These are phyloP conservation scores for Sycobia sp. DNA, from an alignment of 1,140 invertebrate species.

Conservation along the genomic window DNA sequence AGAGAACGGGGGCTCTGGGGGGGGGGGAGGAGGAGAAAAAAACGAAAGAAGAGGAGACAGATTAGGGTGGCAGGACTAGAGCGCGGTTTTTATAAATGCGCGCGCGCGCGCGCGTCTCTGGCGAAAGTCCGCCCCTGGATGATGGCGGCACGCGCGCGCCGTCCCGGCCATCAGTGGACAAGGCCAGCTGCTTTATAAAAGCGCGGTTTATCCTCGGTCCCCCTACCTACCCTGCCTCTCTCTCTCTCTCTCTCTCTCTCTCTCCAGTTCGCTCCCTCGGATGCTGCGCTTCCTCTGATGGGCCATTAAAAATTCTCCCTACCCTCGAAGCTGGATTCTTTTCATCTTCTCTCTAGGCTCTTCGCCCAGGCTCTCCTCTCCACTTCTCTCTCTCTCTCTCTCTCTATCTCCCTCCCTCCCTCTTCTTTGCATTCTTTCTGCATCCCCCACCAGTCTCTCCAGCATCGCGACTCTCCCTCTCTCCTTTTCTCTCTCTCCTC, in stretches of 20 bases:
- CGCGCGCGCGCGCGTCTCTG: too few species aligned
- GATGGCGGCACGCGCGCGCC: too few species aligned
- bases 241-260: not conserved
- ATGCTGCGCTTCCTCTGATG: not conserved
- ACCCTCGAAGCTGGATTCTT: slow-evolving; percentile 14
- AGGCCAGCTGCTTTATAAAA: slow-evolving; percentile 25
- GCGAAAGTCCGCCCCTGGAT: too few species aligned
- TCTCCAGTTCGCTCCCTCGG: not conserved
- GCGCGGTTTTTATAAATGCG: too few species aligned
- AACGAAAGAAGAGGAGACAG: too few species aligned
- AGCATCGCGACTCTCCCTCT: not conserved
- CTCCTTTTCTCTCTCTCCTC: not conserved
- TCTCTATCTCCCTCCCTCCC: not conserved
- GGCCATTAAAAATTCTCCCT: slow-evolving; percentile 30
- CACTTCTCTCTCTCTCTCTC: not conserved
- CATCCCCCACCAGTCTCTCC: not conserved
- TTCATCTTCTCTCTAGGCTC: slow-evolving; percentile 4
- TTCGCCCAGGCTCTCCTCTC: not conserved
- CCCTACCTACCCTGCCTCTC: slow-evolving; percentile 5
- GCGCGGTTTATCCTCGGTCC: slow-evolving; percentile 12
- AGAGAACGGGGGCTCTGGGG: too few species aligned
- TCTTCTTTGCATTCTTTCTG: not conserved
- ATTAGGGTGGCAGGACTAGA: too few species aligned
- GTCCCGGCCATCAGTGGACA: too few species aligned
- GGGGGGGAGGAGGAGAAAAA: too few species aligned